Percentiles rank a stretch among this genome's conserved stretches.
Conservation (phyloP, 1,140 invertebrate species). For the Drosophila ananassae region DNA sequence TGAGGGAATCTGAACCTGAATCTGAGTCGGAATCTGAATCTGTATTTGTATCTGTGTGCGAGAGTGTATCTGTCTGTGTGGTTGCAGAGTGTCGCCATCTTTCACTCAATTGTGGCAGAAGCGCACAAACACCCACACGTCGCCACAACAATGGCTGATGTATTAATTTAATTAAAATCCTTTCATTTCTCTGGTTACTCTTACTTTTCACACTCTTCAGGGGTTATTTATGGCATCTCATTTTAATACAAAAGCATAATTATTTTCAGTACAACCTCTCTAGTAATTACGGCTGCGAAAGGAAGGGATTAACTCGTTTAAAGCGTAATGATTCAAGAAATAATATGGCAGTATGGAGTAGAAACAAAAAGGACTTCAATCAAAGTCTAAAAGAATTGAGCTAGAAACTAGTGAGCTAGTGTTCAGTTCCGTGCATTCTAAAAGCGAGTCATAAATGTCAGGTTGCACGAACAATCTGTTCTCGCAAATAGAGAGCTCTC, state of each 20-base stretch:
- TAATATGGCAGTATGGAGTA: neutral
- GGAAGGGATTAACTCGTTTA: neutral
- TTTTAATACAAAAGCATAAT: constrained; percentile 30
- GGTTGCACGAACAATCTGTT: constrained; percentile 16
- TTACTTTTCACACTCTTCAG: constrained; percentile 5
- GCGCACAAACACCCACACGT: constrained; percentile 35
- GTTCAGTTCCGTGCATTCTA: neutral
- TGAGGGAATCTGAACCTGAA: constrained; percentile 22
- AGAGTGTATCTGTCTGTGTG: constrained; percentile 26
- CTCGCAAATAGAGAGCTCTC: constrained; percentile 13
- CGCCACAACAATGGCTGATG: constrained; percentile 64
- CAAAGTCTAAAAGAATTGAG: neutral
- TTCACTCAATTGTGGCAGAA: constrained; percentile 76
- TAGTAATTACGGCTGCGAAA: neutral
- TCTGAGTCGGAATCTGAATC: constrained; percentile 2
- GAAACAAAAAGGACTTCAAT: neutral
- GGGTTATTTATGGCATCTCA: constrained; percentile 22
- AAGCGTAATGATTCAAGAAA: neutral
- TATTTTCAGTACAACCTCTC: constrained; percentile 2
- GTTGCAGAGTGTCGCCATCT: constrained; percentile 70
- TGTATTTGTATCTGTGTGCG: constrained; percentile 4
- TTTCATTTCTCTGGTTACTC: constrained; percentile 59
- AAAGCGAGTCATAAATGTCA: constrained; percentile 19
- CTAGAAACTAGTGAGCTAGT: neutral
- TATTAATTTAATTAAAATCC: constrained; percentile 82